Conservation (phyloP, 2,113 vertebrate genomes). For the Leptobrachium ailaonicum region DNA sequence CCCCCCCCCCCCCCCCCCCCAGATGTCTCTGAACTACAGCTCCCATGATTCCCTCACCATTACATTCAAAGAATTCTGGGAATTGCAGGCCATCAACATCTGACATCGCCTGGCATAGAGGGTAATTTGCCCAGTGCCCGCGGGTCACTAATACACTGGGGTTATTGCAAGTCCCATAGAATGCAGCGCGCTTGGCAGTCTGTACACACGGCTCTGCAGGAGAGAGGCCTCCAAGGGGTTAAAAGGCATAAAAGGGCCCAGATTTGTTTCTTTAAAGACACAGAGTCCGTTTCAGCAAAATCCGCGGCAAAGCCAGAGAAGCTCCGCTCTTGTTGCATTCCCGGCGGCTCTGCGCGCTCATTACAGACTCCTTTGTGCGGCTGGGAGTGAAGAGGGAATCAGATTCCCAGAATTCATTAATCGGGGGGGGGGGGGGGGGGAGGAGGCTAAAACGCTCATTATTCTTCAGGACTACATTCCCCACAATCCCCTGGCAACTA, state of each 20-base stretch:
- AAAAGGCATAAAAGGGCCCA: neutral
- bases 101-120: neutral
- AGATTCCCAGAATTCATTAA: neutral
- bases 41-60: too few relatives aligned
- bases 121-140: neutral
- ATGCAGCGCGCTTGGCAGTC: too few relatives aligned
- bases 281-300: neutral
- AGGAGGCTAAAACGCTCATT: neutral
- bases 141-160: too few relatives aligned
- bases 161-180: too few relatives aligned
- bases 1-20: too few relatives aligned
- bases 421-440: neutral
- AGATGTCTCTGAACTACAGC: too few relatives aligned
- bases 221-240: neutral
- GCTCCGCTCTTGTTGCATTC: neutral
- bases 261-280: conserved; percentile 17
- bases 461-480: neutral
- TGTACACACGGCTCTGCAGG: too few relatives aligned
- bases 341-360: neutral
- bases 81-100: too few relatives aligned
- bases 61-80: too few relatives aligned
- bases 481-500: neutral
- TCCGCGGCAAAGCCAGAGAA: neutral
- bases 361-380: too few relatives aligned
- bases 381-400: neutral